Conservation (phyloP, 2,797 vertebrate species). For the Leuciscus waleckii region DNA sequence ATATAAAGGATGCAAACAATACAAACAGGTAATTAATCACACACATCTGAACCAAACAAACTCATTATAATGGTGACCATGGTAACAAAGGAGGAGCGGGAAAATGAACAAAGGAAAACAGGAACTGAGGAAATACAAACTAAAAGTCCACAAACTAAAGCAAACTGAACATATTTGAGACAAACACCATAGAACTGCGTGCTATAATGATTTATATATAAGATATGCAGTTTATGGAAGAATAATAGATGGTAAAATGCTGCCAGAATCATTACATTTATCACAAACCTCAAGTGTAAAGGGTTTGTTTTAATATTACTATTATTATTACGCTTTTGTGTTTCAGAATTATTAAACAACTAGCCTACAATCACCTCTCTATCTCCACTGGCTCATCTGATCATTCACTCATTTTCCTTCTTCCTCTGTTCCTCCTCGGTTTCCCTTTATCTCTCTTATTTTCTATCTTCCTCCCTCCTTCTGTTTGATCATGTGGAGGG, state of each 20-base stretch:
- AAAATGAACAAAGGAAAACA: no score
- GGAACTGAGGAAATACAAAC: no score
- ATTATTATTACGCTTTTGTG: background rate
- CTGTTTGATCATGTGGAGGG: conserved; percentile 44
- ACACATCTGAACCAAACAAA: no score
- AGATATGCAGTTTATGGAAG: background rate
- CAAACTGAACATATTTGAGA: no score
- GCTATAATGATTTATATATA: no score
- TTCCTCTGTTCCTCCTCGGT: conserved; percentile 22
- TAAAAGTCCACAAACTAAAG: no score
- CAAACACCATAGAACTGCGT: background rate
- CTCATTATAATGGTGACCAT: no score
- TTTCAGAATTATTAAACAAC: background rate
- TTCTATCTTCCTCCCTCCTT: conserved; percentile 1
- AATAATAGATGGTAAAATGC: background rate
- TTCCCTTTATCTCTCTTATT: conserved; percentile 62
- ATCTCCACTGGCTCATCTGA: conserved; percentile 51
- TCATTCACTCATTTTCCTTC: conserved; percentile 38
- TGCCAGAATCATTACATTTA: background rate
- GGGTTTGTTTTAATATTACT: background rate
- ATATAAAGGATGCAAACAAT: no score
- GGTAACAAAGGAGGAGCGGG: no score
- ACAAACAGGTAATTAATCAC: no score
- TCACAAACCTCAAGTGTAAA: background rate
- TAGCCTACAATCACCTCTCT: conserved; percentile 18